Evolutionary conservation across 2,888 invertebrate genomes (phyloP), one percentile per base, ranked within the genome.

Genomic region (Xanthia icteritia): DNA sequence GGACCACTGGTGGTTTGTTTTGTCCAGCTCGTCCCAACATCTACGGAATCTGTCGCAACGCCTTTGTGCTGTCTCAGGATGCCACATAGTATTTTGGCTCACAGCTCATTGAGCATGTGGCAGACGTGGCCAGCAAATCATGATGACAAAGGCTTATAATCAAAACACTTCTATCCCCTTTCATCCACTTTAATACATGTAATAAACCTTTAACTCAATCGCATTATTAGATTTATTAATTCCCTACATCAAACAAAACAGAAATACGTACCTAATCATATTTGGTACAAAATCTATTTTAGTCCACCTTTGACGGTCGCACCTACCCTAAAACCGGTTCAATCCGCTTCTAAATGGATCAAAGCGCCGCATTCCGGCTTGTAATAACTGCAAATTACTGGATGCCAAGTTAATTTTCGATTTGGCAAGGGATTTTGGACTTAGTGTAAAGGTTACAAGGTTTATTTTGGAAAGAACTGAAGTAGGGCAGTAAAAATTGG

Each of bases 301-400:
- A 77, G 51, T 64, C 17, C 65, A 85, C 83, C 86, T 85, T 83
- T 85, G 83, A 76, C 67, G 31, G 6, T 64, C 51, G 73, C 78
- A 76, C 76, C 79, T 74, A 70, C 84, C 76, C 85, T 79, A 79
- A 83, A 84, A 76, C 85, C 77, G 67, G 70, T 83, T 87, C 89
- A 89, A 90, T 85, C 89, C 86, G 73, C 87, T 88, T 83, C 89
- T 91, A 92, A 91, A 87, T 85, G 89, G 92, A 93, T 94, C 93
- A 93, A 94, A 94, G 93, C 89, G 80, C 72, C 88, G 88, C 91
- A 93, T 92, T 91, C 92, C 93, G 78, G 88, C 84, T 91, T 88
- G 87, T 92, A 93, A 94, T 94, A 93, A 92, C 92, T 89, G 81
- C 88, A 85, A 93, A 93, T 93, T 92, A 92, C 79, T 54, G 78